phyloP scores from a whole-genome alignment of 2,888 invertebrate species.

The Digitonthophagus gazella region DNA sequence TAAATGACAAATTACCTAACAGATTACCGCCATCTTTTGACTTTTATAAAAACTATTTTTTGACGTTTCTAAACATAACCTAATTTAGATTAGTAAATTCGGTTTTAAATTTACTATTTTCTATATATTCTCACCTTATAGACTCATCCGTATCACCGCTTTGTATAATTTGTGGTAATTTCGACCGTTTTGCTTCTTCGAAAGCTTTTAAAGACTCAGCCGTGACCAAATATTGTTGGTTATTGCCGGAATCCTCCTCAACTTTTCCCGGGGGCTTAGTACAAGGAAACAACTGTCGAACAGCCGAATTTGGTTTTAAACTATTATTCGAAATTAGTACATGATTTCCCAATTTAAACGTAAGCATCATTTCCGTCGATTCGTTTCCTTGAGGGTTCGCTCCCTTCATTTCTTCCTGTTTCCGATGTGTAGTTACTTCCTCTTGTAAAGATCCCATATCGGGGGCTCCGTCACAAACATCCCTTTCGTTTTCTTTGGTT shows the following conservation, averaged over 20 bases:
- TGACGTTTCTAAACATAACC: too few relatives aligned
- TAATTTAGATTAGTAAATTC: too few relatives aligned
- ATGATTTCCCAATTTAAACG: slow-evolving; percentile 59
- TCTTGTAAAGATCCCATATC: slow-evolving; percentile 43
- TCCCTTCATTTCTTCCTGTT: slow-evolving; percentile 32
- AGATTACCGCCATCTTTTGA: too few relatives aligned
- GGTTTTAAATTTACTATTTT: too few relatives aligned
- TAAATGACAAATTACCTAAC: too few relatives aligned
- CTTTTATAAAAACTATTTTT: too few relatives aligned
- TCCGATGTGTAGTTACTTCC: slow-evolving; percentile 43
- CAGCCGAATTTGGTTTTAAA: slow-evolving; percentile 73
- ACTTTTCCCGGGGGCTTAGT: slow-evolving; percentile 58
- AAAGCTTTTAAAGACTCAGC: slow-evolving; percentile 74
- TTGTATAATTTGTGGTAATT: slow-evolving; percentile 53
- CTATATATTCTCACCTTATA: slow-evolving; percentile 53
- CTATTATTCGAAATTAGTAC: slow-evolving; percentile 58
- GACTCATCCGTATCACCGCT: slow-evolving; percentile 62
- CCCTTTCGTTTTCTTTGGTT: slow-evolving; percentile 43
- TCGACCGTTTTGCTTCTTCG: slow-evolving; percentile 62
- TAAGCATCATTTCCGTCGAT: slow-evolving; percentile 55
- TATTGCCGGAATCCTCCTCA: slow-evolving; percentile 38
- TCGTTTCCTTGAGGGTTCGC: slow-evolving; percentile 42
- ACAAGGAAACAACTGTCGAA: slow-evolving; percentile 77
- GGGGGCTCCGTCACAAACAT: slow-evolving; percentile 50
- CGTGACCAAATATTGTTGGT: slow-evolving; percentile 61